Conservation (phyloP, 2,888 invertebrate species). For the Andricus curvator region DNA sequence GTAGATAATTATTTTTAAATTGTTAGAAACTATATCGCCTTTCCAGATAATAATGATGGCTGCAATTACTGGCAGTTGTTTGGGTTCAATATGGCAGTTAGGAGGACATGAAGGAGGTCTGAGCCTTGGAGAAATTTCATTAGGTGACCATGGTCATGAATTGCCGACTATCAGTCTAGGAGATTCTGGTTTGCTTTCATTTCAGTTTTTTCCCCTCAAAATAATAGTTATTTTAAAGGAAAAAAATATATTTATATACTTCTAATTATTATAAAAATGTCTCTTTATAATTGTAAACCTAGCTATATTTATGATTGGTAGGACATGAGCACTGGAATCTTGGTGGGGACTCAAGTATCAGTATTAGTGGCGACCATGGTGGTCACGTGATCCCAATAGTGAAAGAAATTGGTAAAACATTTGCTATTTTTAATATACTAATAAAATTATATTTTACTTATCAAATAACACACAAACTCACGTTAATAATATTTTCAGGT, state of each 20-base stretch:
- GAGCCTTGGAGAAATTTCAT: slow-evolving; percentile 68
- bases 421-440: background rate
- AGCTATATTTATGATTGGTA: background rate
- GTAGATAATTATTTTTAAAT: background rate
- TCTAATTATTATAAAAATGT: background rate
- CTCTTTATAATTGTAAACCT: background rate
- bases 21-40: slow-evolving; percentile 1
- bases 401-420: slow-evolving; percentile 80
- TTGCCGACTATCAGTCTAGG: slow-evolving; percentile 58
- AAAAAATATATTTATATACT: background rate
- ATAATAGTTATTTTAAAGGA: background rate
- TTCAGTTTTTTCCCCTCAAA: background rate
- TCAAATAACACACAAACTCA: background rate
- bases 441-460: background rate
- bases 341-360: slow-evolving; percentile 47
- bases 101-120: slow-evolving; percentile 56
- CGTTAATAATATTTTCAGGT: slow-evolving; percentile 52
- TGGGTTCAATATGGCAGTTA: slow-evolving; percentile 55
- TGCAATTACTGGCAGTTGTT: slow-evolving; percentile 54
- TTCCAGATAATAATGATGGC: slow-evolving; percentile 45
- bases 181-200: slow-evolving; percentile 50
- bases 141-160: slow-evolving; percentile 45
- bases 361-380: slow-evolving; percentile 66
- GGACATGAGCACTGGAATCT: background rate
- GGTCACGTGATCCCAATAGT: slow-evolving; percentile 80